Base-by-base conservation (phyloP, 2,113 vertebrate species). In the Saccopteryx leptura region DNA sequence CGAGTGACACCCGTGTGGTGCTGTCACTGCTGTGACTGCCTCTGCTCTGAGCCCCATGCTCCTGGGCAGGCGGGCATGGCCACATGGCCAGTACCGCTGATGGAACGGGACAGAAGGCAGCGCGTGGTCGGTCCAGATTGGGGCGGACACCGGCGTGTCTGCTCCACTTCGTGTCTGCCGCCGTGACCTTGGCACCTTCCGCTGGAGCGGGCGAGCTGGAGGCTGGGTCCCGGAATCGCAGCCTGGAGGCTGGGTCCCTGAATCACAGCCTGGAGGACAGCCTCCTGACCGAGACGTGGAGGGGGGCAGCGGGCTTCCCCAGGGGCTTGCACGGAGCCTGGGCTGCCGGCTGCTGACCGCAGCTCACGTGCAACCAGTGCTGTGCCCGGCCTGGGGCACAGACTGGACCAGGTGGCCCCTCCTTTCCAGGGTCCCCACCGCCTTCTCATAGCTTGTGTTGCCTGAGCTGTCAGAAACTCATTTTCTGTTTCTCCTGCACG, bases 91-190 rank as follows among this genome's bases (percentile, higher is more conserved):
- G n/a, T 18, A 21, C 8, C 15, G 9, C 31, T 1, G 33, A 18
- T 0, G 24, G 3, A 65, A 28, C 11, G 60, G 12, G 63, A 65
- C 63, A 65, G 60, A 12, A 28, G 26, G 1, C 26, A 28, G 24
- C 5, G 63, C 24, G 26, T 13, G 63, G 26, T 65, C 26, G 1
- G 63, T 31, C 26, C 15, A 18, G 71, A 9, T 2, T n/a, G 26
- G 23, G 15, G 6, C 2, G 66, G 12, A 56, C 26, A 28, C 15
- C 33, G 8, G 60, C 1, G 1, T 1, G n/a, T n/a, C 12, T 4
- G 6, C 19, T 9, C 31, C 19, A 2, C 6, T 3, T 15, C 2
- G 28, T 17, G 56, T 17, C 39, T 85, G 7, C 28, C 4, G 10
- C 79, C 2, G 21, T 58, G 48, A 69, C 65, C 80, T 5, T 7